These are phyloP conservation scores for Bathynomus jamesi DNA, from an alignment of 1,140 invertebrate genomes.

Conservation along the genomic window DNA sequence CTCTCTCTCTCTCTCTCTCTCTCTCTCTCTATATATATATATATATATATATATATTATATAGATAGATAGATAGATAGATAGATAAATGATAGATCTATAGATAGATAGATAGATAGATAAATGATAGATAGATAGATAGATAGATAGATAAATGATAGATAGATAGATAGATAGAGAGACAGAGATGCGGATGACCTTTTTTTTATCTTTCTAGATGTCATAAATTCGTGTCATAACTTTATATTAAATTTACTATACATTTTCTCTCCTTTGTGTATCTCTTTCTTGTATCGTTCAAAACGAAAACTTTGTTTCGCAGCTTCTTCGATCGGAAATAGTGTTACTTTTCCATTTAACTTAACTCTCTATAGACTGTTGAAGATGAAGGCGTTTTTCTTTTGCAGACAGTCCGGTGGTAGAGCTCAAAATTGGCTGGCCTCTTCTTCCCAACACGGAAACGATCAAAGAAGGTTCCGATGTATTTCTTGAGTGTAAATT, in stretches of 20 bases:
- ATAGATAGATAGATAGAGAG: constrained; percentile 13
- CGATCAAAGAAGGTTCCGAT: constrained; percentile 73
- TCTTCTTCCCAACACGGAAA: neutral
- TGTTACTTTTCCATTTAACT: no score
- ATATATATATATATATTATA: neutral
- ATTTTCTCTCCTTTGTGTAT: no score
- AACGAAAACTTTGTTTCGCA: no score
- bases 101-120: neutral
- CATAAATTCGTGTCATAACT: no score
- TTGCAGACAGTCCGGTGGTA: constrained; percentile 23
- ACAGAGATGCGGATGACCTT: constrained; percentile 17
- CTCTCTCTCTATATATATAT: neutral
- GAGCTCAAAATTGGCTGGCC: constrained; percentile 21
- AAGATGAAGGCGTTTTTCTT: no score
- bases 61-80: neutral
- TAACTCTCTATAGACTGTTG: no score
- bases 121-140: neutral
- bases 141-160: neutral
- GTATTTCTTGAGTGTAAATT: constrained; percentile 84
- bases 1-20: no score
- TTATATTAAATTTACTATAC: no score
- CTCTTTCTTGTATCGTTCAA: no score
- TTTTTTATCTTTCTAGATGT: no score
- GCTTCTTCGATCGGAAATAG: no score
- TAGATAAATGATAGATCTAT: neutral